phyloP scores from a whole-genome alignment of 2,113 vertebrate species.

The Ailurus styani region DNA sequence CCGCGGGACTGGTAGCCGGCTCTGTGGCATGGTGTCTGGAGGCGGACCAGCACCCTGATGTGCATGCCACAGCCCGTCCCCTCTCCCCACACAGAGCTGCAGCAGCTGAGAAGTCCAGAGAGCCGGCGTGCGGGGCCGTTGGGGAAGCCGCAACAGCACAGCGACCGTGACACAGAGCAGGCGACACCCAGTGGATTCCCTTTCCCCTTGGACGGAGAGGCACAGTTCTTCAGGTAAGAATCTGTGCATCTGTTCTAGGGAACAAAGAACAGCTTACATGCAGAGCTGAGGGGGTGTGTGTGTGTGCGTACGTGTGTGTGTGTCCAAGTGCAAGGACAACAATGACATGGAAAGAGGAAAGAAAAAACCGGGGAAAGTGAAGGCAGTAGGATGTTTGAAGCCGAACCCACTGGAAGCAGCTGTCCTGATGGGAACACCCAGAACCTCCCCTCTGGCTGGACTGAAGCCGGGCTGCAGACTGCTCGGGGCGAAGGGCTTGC shows the following conservation, averaged over 20 bases:
- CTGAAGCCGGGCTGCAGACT: fast-evolving
- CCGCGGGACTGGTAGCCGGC: constrained; percentile 27
- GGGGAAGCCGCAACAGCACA: background rate
- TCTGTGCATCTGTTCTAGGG: background rate
- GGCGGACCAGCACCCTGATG: constrained; percentile 66
- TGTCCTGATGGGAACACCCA: background rate
- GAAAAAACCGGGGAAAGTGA: background rate
- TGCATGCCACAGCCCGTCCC: constrained; percentile 62
- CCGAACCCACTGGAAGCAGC: background rate
- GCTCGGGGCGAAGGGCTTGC: background rate
- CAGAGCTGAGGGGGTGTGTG: background rate
- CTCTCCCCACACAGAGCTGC: constrained; percentile 65
- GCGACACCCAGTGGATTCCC: background rate
- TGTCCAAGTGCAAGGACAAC: background rate
- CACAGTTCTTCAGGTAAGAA: constrained; percentile 51
- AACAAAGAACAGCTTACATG: background rate
- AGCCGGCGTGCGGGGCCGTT: background rate
- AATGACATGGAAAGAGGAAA: background rate
- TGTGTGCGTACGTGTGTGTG: background rate
- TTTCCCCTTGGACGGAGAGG: background rate
- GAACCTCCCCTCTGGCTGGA: background rate
- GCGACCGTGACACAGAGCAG: constrained; percentile 4
- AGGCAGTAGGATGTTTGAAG: background rate
- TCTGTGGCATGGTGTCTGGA: constrained; percentile 57
- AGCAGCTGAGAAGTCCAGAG: constrained; percentile 45